Evolutionary conservation across 2,797 vertebrate species (phyloP).

Genomic region (Distichodus sexfasciatus): DNA sequence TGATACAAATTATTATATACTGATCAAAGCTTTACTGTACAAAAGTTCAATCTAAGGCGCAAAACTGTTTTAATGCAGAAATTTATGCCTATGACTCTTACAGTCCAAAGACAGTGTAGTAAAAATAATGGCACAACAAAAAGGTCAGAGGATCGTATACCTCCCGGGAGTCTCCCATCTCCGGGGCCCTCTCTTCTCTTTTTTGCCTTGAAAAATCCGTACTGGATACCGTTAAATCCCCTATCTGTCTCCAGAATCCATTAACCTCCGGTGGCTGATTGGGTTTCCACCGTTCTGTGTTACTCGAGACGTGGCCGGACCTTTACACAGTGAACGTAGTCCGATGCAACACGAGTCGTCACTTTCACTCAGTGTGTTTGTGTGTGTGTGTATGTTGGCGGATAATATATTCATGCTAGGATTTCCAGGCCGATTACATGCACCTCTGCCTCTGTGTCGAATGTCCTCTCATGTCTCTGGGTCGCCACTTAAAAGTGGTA

Average conservation of each 20-base stretch:
- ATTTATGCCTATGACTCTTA: too few species aligned
- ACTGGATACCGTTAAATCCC: constrained; percentile 60
- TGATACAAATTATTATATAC: too few species aligned
- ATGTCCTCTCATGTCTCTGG: not conserved
- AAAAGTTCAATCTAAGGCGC: too few species aligned
- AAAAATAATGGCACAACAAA: too few species aligned
- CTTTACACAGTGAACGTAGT: not conserved
- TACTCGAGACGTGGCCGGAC: constrained; percentile 57
- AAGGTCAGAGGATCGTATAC: not conserved
- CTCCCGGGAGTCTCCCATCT: not conserved
- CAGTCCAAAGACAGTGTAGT: too few species aligned
- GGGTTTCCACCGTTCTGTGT: constrained; percentile 64
- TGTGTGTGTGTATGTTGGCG: constrained; percentile 15
- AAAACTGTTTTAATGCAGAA: too few species aligned
- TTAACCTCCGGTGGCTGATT: constrained; percentile 60
- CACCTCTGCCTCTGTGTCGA: not conserved
- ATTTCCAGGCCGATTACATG: not conserved
- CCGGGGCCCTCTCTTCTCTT: not conserved
- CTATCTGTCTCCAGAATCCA: constrained; percentile 52
- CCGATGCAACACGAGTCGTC: constrained; percentile 53
- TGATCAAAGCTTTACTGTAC: too few species aligned
- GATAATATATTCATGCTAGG: not conserved
- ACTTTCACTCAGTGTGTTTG: constrained; percentile 45
- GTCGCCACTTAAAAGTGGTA: too few species aligned
- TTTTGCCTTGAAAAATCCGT: constrained; percentile 53